Evolutionary conservation across 2,113 vertebrate species (phyloP), one percentile per base, ranked within the genome.

Genomic region (Sterna hirundo): DNA sequence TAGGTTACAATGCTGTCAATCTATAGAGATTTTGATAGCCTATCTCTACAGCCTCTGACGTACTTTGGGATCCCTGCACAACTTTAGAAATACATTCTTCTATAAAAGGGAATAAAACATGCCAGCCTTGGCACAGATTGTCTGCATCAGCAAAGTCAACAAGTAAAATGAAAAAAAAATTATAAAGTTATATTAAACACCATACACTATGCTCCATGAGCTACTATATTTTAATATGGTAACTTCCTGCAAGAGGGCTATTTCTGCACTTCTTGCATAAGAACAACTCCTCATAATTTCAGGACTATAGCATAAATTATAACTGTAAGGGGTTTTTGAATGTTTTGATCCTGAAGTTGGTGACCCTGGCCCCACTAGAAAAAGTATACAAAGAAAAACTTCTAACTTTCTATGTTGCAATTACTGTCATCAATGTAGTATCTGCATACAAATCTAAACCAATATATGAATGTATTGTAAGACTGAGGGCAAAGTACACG

Each of bases 91-190:
- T 26, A 60, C 14, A 44, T 49, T 78, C 47, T 82, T 82, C 83
- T 89, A 76, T 52, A 82, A 94, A 94, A 94, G 57, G 57, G 74
- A 94, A 86, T 84, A 87, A 94, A 95, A 60, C 40, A 95, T 64
- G 25, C 25, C 86, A 94, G 65, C 72, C 69, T 90, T 91, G 88
- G 83, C 92, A 93, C 16, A 88, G 74, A 86, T 40, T 84, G 52
- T 51, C 54, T 72, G 58, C 57, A 68, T 46, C 58, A 83, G 9
- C 27, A 51, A 88, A 92, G 25, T n/a, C 32, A 66, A 34, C 62
- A 93, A 61, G 30, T 25, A 62, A 88, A 94, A 90, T 57, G 14
- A 57, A 10, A 90, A 83, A 51, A 77, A 80, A 40, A 42, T 9
- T 2, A 26, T 34, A 25, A 94, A 77, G 46, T 70, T 83, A 4